A percentile compares a stretch with the other conserved stretches of the same genome.
Conservation (phyloP, 2,113 vertebrate species). For the Neopipo cinnamomea region DNA sequence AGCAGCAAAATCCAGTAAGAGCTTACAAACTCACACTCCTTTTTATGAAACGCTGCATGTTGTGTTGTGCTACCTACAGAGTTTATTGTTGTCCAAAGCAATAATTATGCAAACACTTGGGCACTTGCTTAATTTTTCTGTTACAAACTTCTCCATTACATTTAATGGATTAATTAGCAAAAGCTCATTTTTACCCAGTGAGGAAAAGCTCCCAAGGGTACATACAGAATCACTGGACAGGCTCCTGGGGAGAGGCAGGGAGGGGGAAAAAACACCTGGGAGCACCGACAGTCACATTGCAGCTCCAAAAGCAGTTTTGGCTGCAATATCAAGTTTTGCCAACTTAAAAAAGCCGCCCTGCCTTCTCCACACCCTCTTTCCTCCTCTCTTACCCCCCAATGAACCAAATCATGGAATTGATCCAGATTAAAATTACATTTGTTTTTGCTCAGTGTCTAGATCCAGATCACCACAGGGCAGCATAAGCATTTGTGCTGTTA, state of each 20-base stretch:
- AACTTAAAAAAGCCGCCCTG: background rate
- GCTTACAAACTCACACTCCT: background rate
- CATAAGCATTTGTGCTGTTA: fast-evolving
- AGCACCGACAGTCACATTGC: background rate
- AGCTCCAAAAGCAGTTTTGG: background rate
- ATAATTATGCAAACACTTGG: background rate
- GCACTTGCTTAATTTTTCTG: slow-evolving; percentile 23
- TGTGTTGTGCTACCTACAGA: background rate
- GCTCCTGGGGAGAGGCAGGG: background rate
- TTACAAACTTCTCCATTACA: slow-evolving; percentile 1
- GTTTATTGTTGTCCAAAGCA: slow-evolving; percentile 1
- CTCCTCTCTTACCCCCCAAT: background rate
- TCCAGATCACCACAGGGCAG: background rate
- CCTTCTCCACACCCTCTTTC: background rate
- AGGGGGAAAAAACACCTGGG: background rate
- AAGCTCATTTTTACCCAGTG: background rate
- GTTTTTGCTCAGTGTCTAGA: background rate
- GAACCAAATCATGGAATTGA: background rate
- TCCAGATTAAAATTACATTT: slow-evolving; percentile 41
- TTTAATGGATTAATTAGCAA: slow-evolving; percentile 26
- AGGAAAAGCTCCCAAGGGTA: background rate
- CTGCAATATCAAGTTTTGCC: background rate
- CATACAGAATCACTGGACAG: background rate
- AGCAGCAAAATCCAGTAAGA: background rate
- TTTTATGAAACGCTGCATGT: background rate